phyloP scores from a whole-genome alignment of 2,797 vertebrate species.

The Sphenodon punctatus region DNA sequence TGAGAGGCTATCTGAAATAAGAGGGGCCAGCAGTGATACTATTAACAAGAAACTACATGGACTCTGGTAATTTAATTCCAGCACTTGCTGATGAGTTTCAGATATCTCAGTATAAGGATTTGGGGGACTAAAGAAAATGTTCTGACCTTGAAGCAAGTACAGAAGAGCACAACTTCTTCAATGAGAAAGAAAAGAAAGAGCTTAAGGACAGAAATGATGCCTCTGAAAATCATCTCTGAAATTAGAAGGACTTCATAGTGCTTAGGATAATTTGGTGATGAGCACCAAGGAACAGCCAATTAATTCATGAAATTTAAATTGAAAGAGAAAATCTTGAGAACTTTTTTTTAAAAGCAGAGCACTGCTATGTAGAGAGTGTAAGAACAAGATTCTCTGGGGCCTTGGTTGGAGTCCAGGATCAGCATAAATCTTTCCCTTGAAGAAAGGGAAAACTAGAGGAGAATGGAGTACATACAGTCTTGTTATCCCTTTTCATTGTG shows the following conservation, averaged over 20 bases:
- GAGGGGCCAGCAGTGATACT: no score
- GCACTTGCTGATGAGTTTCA: conserved; percentile 8
- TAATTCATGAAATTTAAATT: conserved; percentile 24
- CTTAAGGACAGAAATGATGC: conserved; percentile 46
- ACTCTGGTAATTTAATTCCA: conserved; percentile 18
- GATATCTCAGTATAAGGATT: conserved; percentile 18
- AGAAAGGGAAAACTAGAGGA: conserved; percentile 44
- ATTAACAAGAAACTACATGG: background rate
- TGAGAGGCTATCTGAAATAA: background rate
- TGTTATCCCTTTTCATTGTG: conserved; percentile 40
- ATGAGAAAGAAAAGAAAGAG: conserved; percentile 58
- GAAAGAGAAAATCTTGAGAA: conserved; percentile 24
- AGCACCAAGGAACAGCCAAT: conserved; percentile 29
- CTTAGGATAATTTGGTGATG: conserved; percentile 38
- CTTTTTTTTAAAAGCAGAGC: background rate
- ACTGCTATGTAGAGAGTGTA: conserved; percentile 9
- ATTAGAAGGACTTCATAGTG: background rate
- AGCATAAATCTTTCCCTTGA: conserved; percentile 31
- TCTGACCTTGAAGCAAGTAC: conserved; percentile 33
- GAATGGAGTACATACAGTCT: background rate
- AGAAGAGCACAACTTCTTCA: conserved; percentile 8
- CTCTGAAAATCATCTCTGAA: conserved; percentile 2
- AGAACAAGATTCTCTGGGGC: background rate
- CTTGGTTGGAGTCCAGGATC: background rate
- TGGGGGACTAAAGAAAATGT: conserved; percentile 22